Conservation (phyloP, 2,797 vertebrate genomes). For the Phaenicophaeus curvirostris region DNA sequence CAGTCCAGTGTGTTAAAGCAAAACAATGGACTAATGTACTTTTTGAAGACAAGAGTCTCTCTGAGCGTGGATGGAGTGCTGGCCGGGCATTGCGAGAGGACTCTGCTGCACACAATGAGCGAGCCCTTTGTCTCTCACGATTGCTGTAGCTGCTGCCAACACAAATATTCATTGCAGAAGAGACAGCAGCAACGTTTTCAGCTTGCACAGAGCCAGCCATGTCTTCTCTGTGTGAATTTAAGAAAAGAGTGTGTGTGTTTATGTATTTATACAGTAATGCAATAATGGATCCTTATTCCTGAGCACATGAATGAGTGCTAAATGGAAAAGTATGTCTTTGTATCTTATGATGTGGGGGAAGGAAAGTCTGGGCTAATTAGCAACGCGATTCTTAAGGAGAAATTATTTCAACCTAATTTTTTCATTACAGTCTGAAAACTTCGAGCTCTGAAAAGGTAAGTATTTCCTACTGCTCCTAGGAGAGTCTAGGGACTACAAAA, state of each 20-base stretch:
- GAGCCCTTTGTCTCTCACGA: not conserved
- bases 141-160: not conserved
- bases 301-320: not conserved
- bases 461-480: not conserved
- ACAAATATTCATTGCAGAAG: not conserved
- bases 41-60: not conserved
- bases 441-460: not conserved
- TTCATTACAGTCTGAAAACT: not conserved
- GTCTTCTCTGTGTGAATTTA: not conserved
- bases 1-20: slow-evolving; percentile 36
- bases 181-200: not conserved
- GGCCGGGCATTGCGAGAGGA: not conserved
- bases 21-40: slow-evolving; percentile 50
- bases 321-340: not conserved
- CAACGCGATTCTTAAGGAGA: not conserved
- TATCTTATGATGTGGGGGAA: not conserved
- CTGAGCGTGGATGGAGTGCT: not conserved
- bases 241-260: not conserved
- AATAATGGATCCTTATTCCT: not conserved
- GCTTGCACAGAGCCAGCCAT: not conserved
- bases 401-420: not conserved
- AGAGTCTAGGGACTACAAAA: not conserved
- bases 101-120: not conserved
- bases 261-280: not conserved
- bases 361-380: not conserved